Evolutionary conservation across 2,113 vertebrate genomes (phyloP), one percentile per base, ranked within the genome.

Genomic region (Drymodes brunneopygia): DNA sequence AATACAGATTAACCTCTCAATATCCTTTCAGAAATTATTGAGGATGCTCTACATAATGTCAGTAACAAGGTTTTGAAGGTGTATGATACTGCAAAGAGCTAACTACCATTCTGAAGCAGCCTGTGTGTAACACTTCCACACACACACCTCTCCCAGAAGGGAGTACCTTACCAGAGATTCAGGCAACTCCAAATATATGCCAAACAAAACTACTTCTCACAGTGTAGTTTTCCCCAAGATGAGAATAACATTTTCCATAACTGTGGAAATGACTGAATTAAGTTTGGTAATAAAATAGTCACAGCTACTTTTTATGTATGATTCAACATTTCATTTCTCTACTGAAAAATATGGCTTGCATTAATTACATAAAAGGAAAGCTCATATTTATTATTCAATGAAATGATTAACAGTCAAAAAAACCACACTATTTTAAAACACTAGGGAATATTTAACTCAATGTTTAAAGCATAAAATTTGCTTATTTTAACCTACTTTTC

Each of bases 171-270:
- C 81, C 89, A 97, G 75, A 97, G 82, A 97, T 74, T 88, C 86
- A 97, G 94, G 75, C 84, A 94, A 97, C 93, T 71, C 77, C 97
- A 95, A 97, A 72, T 93, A 80, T 13, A 97, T 93, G 94, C 96
- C 97, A 97, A 97, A 94, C 45, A 98, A 98, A 98, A 95, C 80
- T 96, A 69, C 81, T 88, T 94, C 97, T 91, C 79, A 48, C 95
- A 95, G 97, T 97, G 95, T 97, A 94, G 85, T 88, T 97, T 97
- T 97, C 90, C 97, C 91, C 95, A 96, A 97, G 96, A 98, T 96
- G 78, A 97, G 95, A 98, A 95, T 96, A 96, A 96, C 75, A 94
- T 98, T 98, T 98, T 98, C 97, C 95, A 67, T 95, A 97, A 97
- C 90, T 93, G 87, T 97, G 94, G 91, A 98, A 98, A 97, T 58